phyloP scores from a whole-genome alignment of 2,888 invertebrate genomes.

The Amblyteles armatorius region DNA sequence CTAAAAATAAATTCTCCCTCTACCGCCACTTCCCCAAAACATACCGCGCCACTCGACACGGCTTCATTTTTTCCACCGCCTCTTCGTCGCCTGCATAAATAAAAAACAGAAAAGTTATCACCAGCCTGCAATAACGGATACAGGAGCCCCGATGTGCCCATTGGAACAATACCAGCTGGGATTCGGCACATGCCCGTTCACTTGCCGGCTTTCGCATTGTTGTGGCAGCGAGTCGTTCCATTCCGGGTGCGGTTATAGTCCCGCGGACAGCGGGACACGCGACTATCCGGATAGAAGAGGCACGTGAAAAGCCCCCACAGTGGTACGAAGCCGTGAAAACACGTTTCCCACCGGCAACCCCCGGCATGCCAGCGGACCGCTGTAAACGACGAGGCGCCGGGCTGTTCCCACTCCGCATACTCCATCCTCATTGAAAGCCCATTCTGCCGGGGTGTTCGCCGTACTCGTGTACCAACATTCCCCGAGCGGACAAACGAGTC shows the following conservation, averaged over 20 bases:
- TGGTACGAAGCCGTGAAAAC: constrained; percentile 25
- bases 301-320: not conserved
- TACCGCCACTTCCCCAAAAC: not conserved
- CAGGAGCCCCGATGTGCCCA: not conserved
- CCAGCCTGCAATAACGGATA: not conserved
- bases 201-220: constrained; percentile 7
- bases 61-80: not conserved
- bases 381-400: constrained; percentile 3
- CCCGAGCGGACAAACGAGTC: constrained; percentile 41
- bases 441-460: constrained; percentile 25
- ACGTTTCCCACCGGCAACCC: constrained; percentile 14
- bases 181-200: constrained; percentile 11
- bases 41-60: not conserved
- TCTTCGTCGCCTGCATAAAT: not conserved
- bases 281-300: not conserved
- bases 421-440: constrained; percentile 34
- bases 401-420: not conserved
- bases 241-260: not conserved
- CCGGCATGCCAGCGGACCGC: not conserved
- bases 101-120: not conserved
- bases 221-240: not conserved
- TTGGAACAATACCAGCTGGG: not conserved
- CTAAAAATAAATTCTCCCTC: too few species aligned
- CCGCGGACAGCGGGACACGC: not conserved
- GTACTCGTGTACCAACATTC: constrained; percentile 48